These are phyloP conservation scores for Engystomops pustulosus DNA, from an alignment of 2,113 vertebrate genomes.

Conservation along the genomic window DNA sequence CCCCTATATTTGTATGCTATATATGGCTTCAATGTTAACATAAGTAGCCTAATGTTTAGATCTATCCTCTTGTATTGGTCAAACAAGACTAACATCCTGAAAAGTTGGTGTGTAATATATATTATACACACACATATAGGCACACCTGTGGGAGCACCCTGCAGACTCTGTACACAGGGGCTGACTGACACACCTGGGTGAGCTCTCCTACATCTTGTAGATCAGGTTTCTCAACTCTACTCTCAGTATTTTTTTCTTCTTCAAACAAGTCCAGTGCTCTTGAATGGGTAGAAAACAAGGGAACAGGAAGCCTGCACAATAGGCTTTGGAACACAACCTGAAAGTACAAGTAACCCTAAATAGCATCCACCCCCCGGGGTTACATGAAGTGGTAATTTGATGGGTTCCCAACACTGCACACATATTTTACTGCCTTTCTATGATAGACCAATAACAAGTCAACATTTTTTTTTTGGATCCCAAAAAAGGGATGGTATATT, in stretches of 20 bases:
- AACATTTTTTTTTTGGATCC: no score
- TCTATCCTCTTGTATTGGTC: no score
- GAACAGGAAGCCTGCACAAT: background rate
- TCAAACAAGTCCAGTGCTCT: conserved; percentile 1
- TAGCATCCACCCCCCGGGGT: background rate
- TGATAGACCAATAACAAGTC: no score
- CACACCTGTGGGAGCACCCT: background rate
- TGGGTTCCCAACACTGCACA: no score
- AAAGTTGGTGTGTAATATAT: background rate
- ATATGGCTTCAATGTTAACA: no score
- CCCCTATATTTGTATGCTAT: no score
- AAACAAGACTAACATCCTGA: no score
- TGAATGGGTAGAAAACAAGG: conserved; percentile 5
- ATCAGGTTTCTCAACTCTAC: conserved; percentile 46
- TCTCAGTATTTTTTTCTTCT: conserved; percentile 5
- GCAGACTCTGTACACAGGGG: conserved; percentile 6
- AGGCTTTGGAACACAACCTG: background rate
- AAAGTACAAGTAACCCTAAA: background rate
- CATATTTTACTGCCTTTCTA: no score
- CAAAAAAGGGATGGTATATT: no score
- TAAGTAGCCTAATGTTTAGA: no score
- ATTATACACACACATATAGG: background rate
- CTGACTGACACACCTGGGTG: conserved; percentile 50
- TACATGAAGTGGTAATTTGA: no score
- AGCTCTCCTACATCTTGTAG: conserved; percentile 18